Evolutionary conservation across 2,797 vertebrate genomes (phyloP).

Genomic region (Masticophis lateralis): DNA sequence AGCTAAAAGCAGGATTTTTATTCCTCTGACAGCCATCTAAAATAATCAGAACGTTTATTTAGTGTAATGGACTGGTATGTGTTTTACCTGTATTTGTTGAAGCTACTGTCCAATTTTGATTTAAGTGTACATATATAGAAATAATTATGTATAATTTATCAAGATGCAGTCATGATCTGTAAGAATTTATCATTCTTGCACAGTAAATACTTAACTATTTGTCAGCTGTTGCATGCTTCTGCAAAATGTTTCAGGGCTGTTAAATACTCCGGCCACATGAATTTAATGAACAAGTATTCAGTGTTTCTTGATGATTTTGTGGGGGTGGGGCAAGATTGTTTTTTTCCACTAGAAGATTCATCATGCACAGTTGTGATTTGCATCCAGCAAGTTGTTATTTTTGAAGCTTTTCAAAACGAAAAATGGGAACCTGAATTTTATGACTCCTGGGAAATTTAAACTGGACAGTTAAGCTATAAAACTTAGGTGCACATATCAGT

Average conservation of each 20-base stretch:
- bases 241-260: not conserved
- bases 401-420: not conserved
- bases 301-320: not conserved
- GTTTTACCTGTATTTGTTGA: constrained; percentile 24
- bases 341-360: not conserved
- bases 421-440: not conserved
- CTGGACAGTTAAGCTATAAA: not conserved
- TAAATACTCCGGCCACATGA: not conserved
- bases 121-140: constrained; percentile 30
- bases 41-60: constrained; percentile 24
- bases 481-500: not conserved
- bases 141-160: constrained; percentile 2
- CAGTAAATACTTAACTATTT: not conserved
- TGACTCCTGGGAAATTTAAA: not conserved
- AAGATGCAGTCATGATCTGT: constrained; percentile 8
- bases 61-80: constrained; percentile 4
- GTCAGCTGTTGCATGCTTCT: not conserved
- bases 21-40: not conserved
- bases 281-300: not conserved
- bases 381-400: not conserved
- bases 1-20: constrained; percentile 26
- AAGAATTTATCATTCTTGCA: fast-evolving
- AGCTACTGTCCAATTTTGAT: constrained; percentile 33
- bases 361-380: not conserved
- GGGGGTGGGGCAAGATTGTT: too few species aligned